Evolutionary conservation across 2,797 vertebrate species (phyloP), one percentile per base, ranked within the genome.

Genomic region (Naso thynnoides): DNA sequence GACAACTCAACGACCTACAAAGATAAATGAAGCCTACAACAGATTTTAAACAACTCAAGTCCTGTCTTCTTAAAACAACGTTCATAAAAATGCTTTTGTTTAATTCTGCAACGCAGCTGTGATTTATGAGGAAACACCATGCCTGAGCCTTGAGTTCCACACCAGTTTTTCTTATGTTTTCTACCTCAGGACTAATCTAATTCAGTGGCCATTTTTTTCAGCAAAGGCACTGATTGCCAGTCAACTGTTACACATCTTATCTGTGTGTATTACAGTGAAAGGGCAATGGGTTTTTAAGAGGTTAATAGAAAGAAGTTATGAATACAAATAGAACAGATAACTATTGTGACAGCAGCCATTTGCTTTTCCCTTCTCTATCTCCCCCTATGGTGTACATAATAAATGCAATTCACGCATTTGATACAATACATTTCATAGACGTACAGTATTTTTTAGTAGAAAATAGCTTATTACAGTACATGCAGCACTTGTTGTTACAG

Each of bases 111-210:
- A 89, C 83, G 75, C 61, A 91, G 58, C 84, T 74, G 50, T 88
- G 90, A 92, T 93, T 93, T 89, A 91, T 89, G 73, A 81, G 74
- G 48, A 80, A 76, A 84, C 79, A 78, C 61, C 33, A 33, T 79
- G 70, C 80, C 85, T 29, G 48, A 83, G 53, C 36, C 47, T 47
- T 36, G 31, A 83, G 74, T 67, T 84, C 88, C 68, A 69, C 76
- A 61, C 50, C 42, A 70, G 79, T 91, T 90, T 86, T 84, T 15
- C 61, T 68, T 67, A 60, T 44, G 48, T 77, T 86, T 80, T 76
- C 38, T 50, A 56, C 53, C 67, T 79, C 71, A 82, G 60, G 83
- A 64, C 59, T 73, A 81, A 85, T 86, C 83, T 82, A 62, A 76
- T 39, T 50, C 44, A 68, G 70, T 78, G 79, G 86, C 67, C 69